Conservation (phyloP, 1,140 invertebrate species). For the Globodera ellingtonae region DNA sequence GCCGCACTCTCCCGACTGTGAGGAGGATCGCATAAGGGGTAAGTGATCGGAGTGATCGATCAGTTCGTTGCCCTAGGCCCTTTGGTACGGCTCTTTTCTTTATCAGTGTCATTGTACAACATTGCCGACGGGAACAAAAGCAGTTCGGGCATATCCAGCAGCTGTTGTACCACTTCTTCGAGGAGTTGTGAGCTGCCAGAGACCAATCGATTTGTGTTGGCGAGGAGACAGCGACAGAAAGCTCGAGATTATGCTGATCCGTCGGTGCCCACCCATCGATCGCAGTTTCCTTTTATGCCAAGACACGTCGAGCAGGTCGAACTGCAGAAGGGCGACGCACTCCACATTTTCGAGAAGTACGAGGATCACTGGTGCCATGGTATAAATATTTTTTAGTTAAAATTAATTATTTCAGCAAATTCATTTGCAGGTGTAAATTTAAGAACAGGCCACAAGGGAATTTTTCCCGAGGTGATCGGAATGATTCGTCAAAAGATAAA, state of each 20-base stretch:
- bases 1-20: conserved; percentile 1
- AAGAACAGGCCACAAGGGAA: conserved; percentile 84
- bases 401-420: conserved; percentile 20
- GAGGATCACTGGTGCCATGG: conserved; percentile 96
- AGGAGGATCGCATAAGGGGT: background rate
- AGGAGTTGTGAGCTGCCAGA: conserved; percentile 10
- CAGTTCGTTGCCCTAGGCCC: background rate
- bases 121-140: conserved; percentile 27
- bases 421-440: conserved; percentile 80
- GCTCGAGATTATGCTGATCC: conserved; percentile 70
- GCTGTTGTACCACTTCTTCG: conserved; percentile 51
- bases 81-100: background rate
- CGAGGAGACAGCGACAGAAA: background rate
- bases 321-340: conserved; percentile 92
- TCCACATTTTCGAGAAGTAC: conserved; percentile 92
- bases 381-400: background rate
- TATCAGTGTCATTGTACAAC: conserved; percentile 28
- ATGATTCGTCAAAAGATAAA: background rate
- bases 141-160: conserved; percentile 53
- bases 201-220: background rate
- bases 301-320: conserved; percentile 91
- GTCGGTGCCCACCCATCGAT: conserved; percentile 89
- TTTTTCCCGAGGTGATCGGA: conserved; percentile 78
- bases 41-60: background rate
- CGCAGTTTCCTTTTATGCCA: conserved; percentile 90